Evolutionary conservation across 2,888 invertebrate genomes (phyloP).

Genomic region (Caenorhabditis japonica): DNA sequence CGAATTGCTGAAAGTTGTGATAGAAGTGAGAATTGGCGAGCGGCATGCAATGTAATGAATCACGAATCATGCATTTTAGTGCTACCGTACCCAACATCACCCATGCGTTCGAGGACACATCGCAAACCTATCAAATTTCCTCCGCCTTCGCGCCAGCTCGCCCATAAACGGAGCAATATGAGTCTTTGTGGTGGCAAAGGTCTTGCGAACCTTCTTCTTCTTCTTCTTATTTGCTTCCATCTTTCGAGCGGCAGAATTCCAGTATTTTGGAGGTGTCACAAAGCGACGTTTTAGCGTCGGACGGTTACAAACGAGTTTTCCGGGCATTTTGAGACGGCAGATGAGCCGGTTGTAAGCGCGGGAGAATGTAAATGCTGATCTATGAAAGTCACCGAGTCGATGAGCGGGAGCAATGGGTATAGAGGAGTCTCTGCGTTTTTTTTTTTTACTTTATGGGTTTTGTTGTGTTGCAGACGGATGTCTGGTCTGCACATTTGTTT

Average conservation of each 20-base stretch:
- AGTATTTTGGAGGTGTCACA: constrained; percentile 16
- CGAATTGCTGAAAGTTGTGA: constrained; percentile 39
- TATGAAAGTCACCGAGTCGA: constrained; percentile 22
- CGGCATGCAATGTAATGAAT: no score
- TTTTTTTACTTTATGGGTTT: background rate
- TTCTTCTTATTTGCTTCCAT: constrained; percentile 13
- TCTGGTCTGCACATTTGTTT: no score
- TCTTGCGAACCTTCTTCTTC: constrained; percentile 10
- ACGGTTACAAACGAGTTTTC: constrained; percentile 33
- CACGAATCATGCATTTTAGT: background rate
- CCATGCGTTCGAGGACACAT: background rate
- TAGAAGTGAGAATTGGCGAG: no score
- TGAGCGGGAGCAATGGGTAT: constrained; percentile 9
- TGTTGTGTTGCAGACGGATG: no score
- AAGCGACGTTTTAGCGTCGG: constrained; percentile 12
- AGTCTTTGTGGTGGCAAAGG: constrained; percentile 42
- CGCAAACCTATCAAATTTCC: constrained; percentile 52
- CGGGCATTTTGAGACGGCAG: constrained; percentile 31
- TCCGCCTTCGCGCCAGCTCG: constrained; percentile 31
- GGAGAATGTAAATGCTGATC: constrained; percentile 29
- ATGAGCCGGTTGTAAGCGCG: constrained; percentile 45
- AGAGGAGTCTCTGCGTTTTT: constrained; percentile 27
- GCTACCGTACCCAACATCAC: background rate
- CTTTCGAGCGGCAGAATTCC: constrained; percentile 10
- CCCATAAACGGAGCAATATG: constrained; percentile 41